Conservation (phyloP, 2,888 invertebrate genomes). For the Lasioglossum morio region DNA sequence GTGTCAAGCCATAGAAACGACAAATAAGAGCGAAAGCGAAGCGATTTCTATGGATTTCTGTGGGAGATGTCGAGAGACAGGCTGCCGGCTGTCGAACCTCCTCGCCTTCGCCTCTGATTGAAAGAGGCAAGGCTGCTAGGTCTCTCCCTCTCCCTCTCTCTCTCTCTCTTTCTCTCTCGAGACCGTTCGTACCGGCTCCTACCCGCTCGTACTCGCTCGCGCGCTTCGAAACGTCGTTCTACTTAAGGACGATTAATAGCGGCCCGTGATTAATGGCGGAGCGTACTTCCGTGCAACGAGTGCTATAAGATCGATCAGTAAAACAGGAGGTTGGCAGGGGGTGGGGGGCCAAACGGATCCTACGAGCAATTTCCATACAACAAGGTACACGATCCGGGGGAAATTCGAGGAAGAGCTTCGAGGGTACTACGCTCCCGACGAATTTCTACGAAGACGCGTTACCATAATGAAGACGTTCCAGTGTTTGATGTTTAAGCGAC, state of each 20-base stretch:
- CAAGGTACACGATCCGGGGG: slow-evolving; percentile 30
- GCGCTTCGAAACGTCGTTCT: slow-evolving; percentile 56
- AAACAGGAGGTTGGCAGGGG: slow-evolving; percentile 27
- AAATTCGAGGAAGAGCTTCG: slow-evolving; percentile 35
- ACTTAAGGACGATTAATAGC: slow-evolving; percentile 78
- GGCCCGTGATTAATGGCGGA: slow-evolving; percentile 73
- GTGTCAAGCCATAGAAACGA: slow-evolving; percentile 39
- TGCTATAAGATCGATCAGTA: slow-evolving; percentile 63
- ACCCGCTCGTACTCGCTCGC: neutral
- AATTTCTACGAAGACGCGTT: slow-evolving; percentile 27
- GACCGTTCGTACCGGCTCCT: neutral
- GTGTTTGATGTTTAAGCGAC: slow-evolving; percentile 23
- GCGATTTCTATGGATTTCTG: slow-evolving; percentile 61
- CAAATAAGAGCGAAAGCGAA: slow-evolving; percentile 54
- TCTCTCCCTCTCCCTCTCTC: neutral
- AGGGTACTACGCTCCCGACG: neutral
- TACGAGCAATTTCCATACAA: slow-evolving; percentile 51
- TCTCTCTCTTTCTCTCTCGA: neutral
- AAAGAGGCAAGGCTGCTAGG: slow-evolving; percentile 48
- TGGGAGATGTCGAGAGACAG: slow-evolving; percentile 41
- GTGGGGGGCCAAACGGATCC: slow-evolving; percentile 40
- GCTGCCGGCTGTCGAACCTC: slow-evolving; percentile 27
- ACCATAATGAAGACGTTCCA: slow-evolving; percentile 29
- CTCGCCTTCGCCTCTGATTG: slow-evolving; percentile 26
- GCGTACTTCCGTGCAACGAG: slow-evolving; percentile 62